phyloP scores from a whole-genome alignment of 2,113 vertebrate species.

The Cyanoramphus novaezelandiae region DNA sequence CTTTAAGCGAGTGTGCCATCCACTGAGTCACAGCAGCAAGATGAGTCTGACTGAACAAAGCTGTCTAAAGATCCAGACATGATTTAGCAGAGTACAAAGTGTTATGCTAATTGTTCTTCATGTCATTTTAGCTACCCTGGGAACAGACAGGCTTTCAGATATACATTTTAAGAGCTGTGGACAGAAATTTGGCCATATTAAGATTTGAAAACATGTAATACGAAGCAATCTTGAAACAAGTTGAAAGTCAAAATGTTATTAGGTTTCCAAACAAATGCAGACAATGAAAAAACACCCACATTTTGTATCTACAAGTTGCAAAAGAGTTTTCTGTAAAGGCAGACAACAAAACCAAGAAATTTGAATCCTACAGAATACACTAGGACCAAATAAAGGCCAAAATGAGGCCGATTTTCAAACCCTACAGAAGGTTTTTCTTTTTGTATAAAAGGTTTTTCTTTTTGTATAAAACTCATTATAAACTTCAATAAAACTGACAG shows the following conservation, averaged over 20 bases:
- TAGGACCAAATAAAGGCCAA: not conserved
- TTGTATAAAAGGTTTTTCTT: not conserved
- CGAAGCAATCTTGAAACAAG: constrained; percentile 4
- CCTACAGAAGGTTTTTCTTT: not conserved
- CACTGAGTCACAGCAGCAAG: constrained; percentile 47
- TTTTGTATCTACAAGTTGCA: not conserved
- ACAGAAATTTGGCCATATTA: constrained; percentile 41
- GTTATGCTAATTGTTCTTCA: not conserved
- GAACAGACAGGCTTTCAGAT: constrained; percentile 26
- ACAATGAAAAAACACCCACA: not conserved
- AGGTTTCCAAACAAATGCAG: not conserved
- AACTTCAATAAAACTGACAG: not conserved
- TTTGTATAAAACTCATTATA: not conserved
- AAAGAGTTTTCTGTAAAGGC: constrained; percentile 9
- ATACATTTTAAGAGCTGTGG: not conserved
- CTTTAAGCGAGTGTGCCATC: not conserved
- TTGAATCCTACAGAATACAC: not conserved
- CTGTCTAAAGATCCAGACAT: not conserved
- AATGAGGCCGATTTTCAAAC: not conserved
- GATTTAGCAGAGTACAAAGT: not conserved
- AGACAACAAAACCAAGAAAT: constrained; percentile 8
- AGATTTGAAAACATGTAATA: constrained; percentile 25
- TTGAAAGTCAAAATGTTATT: constrained; percentile 3
- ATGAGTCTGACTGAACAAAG: constrained; percentile 8
- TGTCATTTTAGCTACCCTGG: not conserved